Evolutionary conservation across 2,888 invertebrate genomes (phyloP).

Genomic region (Crematogaster levior): DNA sequence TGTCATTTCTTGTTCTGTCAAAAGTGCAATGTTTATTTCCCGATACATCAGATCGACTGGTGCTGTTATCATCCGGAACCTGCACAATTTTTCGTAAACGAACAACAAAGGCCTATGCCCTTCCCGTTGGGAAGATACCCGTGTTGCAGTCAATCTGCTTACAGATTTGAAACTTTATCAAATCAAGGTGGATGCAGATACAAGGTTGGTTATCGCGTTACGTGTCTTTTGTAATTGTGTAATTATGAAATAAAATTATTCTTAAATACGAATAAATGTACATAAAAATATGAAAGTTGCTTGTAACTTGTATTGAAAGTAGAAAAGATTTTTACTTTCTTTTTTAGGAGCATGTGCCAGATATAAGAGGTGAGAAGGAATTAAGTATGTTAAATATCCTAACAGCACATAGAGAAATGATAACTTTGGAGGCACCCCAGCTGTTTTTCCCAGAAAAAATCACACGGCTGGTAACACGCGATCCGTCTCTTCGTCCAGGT

Average conservation of each 20-base stretch:
- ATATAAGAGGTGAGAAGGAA: slow-evolving; percentile 89
- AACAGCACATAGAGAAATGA: slow-evolving; percentile 87
- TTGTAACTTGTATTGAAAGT: no score
- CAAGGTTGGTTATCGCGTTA: slow-evolving; percentile 72
- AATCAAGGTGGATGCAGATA: slow-evolving; percentile 87
- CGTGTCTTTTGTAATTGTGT: neutral
- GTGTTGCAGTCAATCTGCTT: slow-evolving; percentile 95
- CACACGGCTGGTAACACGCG: slow-evolving; percentile 89
- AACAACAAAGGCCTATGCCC: slow-evolving; percentile 89
- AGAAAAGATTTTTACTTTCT: neutral
- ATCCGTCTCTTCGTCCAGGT: slow-evolving; percentile 84
- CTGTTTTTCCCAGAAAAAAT: slow-evolving; percentile 90
- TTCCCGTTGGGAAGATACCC: slow-evolving; percentile 92
- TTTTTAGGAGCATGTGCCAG: slow-evolving; percentile 90
- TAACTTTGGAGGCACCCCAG: slow-evolving; percentile 89
- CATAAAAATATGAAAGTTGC: no score
- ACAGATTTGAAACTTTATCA: slow-evolving; percentile 91
- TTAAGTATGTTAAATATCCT: slow-evolving; percentile 89
- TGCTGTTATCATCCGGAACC: slow-evolving; percentile 93
- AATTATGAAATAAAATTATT: neutral
- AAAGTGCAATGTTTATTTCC: slow-evolving; percentile 92
- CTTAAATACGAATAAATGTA: neutral
- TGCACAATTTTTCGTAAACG: slow-evolving; percentile 91
- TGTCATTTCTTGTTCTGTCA: slow-evolving; percentile 95
- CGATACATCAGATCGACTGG: slow-evolving; percentile 92